Evolutionary conservation across 92 coral and sea anemone genomes (phyloP).

Genomic region (Zoanthus solanderi): DNA sequence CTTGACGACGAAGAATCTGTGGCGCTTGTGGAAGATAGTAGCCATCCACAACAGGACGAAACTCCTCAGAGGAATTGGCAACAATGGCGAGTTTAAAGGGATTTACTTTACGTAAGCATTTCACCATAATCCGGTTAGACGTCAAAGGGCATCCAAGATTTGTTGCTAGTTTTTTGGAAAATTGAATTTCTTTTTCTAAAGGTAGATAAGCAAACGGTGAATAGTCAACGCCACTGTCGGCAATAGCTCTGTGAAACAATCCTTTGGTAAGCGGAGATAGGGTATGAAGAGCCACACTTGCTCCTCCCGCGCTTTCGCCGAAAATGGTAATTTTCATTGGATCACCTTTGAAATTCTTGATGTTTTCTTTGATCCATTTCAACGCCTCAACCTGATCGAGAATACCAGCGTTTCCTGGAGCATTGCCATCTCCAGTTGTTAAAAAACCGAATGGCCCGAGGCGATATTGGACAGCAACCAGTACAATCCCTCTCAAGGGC

Average conservation of each 20-base stretch:
- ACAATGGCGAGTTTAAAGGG: slow-evolving; percentile 40
- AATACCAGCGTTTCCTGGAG: slow-evolving; percentile 51
- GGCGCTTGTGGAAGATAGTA: slow-evolving; percentile 74
- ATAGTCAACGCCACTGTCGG: slow-evolving; percentile 57
- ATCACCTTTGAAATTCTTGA: slow-evolving; percentile 52
- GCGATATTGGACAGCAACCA: slow-evolving; percentile 47
- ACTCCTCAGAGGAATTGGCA: neutral
- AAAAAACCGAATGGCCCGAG: slow-evolving; percentile 41
- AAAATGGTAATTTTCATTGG: slow-evolving; percentile 57
- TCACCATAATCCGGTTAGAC: slow-evolving; percentile 10
- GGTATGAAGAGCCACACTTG: slow-evolving; percentile 64
- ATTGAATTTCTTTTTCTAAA: slow-evolving; percentile 21
- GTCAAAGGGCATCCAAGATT: slow-evolving; percentile 44
- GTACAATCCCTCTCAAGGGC: slow-evolving; percentile 35
- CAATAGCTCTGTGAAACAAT: slow-evolving; percentile 59
- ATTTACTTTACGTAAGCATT: slow-evolving; percentile 49
- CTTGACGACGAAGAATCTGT: slow-evolving; percentile 67
- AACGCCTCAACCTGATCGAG: slow-evolving; percentile 58
- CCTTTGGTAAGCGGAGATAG: slow-evolving; percentile 45
- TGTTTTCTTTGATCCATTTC: slow-evolving; percentile 56
- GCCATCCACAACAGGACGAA: slow-evolving; percentile 78
- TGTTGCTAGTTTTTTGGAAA: slow-evolving; percentile 27
- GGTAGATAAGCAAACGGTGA: slow-evolving; percentile 64
- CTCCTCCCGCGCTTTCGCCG: slow-evolving; percentile 69
- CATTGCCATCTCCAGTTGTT: slow-evolving; percentile 30